phyloP scores from a whole-genome alignment of 30 jellyfish, hydroid and myxozoan species.

The Mastigias papua region DNA sequence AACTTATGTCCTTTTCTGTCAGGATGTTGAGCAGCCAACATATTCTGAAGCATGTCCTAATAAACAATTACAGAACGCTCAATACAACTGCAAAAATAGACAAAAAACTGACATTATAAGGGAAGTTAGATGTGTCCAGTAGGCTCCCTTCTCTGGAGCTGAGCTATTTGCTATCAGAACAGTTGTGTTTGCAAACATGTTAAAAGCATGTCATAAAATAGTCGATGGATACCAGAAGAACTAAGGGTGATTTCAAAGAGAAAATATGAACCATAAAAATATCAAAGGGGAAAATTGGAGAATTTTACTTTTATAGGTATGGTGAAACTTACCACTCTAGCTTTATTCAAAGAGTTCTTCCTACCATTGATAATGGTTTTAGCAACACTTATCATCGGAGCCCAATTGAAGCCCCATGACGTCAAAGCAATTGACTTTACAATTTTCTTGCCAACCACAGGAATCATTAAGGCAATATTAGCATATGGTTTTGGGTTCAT shows the following conservation, averaged over 20 bases:
- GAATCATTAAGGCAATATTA: conserved; percentile 21
- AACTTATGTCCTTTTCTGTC: conserved; percentile 39
- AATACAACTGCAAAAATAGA: no score
- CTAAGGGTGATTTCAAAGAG: no score
- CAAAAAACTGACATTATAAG: no score
- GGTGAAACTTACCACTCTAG: conserved; percentile 28
- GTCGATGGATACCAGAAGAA: no score
- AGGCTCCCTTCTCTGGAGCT: no score
- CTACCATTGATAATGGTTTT: conserved; percentile 34
- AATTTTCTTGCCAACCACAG: conserved; percentile 47
- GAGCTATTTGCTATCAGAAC: no score
- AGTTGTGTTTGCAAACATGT: no score
- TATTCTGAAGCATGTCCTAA: conserved; percentile 60
- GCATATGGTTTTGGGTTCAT: conserved; percentile 14
- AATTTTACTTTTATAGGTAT: no score
- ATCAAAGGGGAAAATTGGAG: no score
- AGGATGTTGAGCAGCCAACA: conserved; percentile 64
- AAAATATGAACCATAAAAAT: no score
- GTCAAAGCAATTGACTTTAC: not conserved
- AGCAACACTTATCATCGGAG: conserved; percentile 33
- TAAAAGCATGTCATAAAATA: no score
- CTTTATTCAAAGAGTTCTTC: not conserved
- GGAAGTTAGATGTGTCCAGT: no score
- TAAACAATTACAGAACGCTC: not conserved
- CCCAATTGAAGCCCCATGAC: conserved; percentile 35